Base-by-base conservation (phyloP, 2,888 invertebrate species). In the Diplazon laetatorius region DNA sequence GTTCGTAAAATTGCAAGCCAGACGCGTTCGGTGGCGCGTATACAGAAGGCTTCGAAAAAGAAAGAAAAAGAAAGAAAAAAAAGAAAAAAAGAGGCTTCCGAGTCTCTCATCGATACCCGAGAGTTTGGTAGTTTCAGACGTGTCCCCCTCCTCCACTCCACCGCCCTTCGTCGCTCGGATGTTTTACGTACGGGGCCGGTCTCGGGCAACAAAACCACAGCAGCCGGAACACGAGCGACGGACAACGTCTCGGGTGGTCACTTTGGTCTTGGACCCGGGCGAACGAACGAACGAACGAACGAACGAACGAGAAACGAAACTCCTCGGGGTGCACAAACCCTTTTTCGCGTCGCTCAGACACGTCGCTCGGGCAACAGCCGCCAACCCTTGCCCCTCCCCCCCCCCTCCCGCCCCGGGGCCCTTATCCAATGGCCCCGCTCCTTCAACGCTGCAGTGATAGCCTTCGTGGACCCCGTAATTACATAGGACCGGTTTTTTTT, bases 401-500 rank as follows among this genome's bases (percentile, higher is more conserved):
- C n/a, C n/a, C n/a, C n/a, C n/a, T n/a, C n/a, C n/a, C n/a, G n/a
- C n/a, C n/a, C n/a, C n/a, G n/a, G n/a, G n/a, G n/a, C n/a, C n/a
- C n/a, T n/a, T n/a, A n/a, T n/a, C n/a, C n/a, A n/a, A n/a, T n/a
- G n/a, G n/a, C n/a, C n/a, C n/a, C n/a, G n/a, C n/a, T n/a, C n/a
- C n/a, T n/a, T n/a, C n/a, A n/a, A n/a, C n/a, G n/a, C n/a, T n/a
- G n/a, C n/a, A n/a, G n/a, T n/a, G n/a, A n/a, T n/a, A n/a, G 78
- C 68, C 52, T 50, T 69, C 42, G 76, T 77, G 80, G 85, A 85
- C 84, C 87, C 86, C 82, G 85, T 85, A 86, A 88, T 88, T 87
- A 87, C 82, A 82, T 83, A 81, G 84, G 87, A 88, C 87, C 87
- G 87, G 88, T 87, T 87, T 83, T 22, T 18, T 18, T 4, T 14